phyloP scores from a whole-genome alignment of 2,797 vertebrate species.

The Cryptoprocta ferox region DNA sequence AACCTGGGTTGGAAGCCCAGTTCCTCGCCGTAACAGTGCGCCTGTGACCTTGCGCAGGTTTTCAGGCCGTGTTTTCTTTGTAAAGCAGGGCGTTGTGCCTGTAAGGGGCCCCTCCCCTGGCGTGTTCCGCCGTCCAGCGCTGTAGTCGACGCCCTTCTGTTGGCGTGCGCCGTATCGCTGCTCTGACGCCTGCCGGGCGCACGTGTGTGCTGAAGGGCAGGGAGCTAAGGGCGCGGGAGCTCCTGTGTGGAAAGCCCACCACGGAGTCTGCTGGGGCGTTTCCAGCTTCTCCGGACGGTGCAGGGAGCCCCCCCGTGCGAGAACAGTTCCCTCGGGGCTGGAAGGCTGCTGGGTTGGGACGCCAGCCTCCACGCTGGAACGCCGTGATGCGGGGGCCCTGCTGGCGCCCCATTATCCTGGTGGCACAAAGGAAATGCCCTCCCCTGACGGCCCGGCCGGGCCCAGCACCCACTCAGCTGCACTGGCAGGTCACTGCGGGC shows the following conservation, averaged over 20 bases:
- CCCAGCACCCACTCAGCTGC: neutral
- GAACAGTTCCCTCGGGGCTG: accelerated
- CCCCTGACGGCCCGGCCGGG: accelerated
- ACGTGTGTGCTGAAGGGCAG: neutral
- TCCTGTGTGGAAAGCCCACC: neutral
- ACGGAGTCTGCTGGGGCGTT: accelerated
- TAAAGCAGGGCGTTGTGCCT: neutral
- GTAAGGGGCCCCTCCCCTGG: no score
- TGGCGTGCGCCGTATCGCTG: accelerated
- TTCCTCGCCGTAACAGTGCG: neutral
- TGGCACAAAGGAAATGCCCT: neutral
- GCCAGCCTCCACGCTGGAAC: neutral
- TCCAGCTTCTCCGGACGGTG: neutral
- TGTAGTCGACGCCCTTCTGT: no score
- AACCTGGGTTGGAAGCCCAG: no score
- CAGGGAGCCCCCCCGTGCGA: neutral
- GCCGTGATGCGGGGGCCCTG: neutral
- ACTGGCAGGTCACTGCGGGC: neutral
- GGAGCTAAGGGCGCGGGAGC: neutral
- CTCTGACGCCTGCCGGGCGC: neutral
- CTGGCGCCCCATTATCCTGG: neutral
- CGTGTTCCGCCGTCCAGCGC: no score
- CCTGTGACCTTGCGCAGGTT: neutral
- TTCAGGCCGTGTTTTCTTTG: neutral
- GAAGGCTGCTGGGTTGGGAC: no score